Percentiles rank a stretch among this genome's conserved stretches.
phyloP scores from a whole-genome alignment of 1,140 invertebrate species.

The Papilio helenus region DNA sequence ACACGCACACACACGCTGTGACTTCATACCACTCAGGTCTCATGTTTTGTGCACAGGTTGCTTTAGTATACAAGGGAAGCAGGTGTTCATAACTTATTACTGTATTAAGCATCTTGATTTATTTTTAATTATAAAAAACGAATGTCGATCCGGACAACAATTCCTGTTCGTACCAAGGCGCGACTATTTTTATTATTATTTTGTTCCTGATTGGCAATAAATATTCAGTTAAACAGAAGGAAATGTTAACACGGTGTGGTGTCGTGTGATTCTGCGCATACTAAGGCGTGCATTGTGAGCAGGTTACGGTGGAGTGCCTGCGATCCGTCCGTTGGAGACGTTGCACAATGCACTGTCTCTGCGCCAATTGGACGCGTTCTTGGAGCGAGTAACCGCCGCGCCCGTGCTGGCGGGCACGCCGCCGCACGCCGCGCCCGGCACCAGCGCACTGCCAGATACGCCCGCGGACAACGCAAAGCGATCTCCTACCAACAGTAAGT shows the following conservation, averaged over 20 bases:
- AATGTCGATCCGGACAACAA: slow-evolving; percentile 1
- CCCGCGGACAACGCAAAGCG: slow-evolving; percentile 47
- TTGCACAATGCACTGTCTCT: slow-evolving; percentile 97
- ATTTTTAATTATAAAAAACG: background rate
- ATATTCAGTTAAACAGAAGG: background rate
- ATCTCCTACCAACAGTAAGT: slow-evolving; percentile 76
- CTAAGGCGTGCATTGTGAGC: slow-evolving; percentile 66
- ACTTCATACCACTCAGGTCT: background rate
- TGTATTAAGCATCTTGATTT: background rate
- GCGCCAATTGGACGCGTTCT: slow-evolving; percentile 93
- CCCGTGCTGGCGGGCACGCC: slow-evolving; percentile 88
- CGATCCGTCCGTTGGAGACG: slow-evolving; percentile 96
- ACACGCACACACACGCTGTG: background rate
- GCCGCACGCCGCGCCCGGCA: slow-evolving; percentile 86
- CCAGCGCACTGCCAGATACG: slow-evolving; percentile 55
- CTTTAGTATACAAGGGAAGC: background rate
- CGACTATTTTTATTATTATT: background rate
- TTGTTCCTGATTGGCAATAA: background rate
- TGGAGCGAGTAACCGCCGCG: slow-evolving; percentile 91
- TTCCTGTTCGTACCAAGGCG: background rate
- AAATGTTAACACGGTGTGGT: no score
- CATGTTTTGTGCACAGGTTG: background rate
- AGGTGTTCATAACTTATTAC: background rate
- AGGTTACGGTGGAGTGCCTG: slow-evolving; percentile 94
- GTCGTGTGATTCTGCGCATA: background rate